Conservation (phyloP, 2,797 vertebrate species). For the Lacerta agilis region DNA sequence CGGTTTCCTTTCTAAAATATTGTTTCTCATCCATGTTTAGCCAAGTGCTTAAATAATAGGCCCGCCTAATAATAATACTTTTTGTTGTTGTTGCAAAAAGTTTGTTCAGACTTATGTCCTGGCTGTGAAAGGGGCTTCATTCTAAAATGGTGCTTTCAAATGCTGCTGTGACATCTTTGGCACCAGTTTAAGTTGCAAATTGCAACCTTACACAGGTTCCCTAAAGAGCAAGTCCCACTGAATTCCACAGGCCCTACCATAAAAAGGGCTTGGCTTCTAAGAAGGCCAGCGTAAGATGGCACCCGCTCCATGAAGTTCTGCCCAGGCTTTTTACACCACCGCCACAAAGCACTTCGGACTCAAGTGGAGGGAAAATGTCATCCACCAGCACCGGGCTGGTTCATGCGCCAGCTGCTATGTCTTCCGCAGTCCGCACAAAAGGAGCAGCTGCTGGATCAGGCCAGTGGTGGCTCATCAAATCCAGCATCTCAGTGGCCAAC, state of each 20-base stretch:
- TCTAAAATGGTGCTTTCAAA: neutral
- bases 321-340: too few relatives aligned
- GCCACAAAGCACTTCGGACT: too few relatives aligned
- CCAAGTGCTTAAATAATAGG: neutral
- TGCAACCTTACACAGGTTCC: neutral
- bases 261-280: too few relatives aligned
- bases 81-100: neutral
- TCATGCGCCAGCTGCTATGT: neutral
- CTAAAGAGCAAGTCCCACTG: neutral
- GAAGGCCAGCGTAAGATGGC: too few relatives aligned
- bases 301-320: too few relatives aligned
- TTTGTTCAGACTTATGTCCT: neutral
- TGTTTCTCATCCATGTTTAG: neutral
- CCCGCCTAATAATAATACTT: neutral
- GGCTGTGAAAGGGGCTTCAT: neutral
- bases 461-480: too few relatives aligned
- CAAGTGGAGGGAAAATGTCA: too few relatives aligned
- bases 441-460: too few relatives aligned
- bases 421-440: neutral
- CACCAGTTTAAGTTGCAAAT: neutral
- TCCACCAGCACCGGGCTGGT: too few relatives aligned
- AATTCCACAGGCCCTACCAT: neutral
- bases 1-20: neutral
- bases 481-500: neutral
- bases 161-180: neutral